Evolutionary conservation across 2,797 vertebrate genomes (phyloP).

Genomic region (Syngnathus acus): DNA sequence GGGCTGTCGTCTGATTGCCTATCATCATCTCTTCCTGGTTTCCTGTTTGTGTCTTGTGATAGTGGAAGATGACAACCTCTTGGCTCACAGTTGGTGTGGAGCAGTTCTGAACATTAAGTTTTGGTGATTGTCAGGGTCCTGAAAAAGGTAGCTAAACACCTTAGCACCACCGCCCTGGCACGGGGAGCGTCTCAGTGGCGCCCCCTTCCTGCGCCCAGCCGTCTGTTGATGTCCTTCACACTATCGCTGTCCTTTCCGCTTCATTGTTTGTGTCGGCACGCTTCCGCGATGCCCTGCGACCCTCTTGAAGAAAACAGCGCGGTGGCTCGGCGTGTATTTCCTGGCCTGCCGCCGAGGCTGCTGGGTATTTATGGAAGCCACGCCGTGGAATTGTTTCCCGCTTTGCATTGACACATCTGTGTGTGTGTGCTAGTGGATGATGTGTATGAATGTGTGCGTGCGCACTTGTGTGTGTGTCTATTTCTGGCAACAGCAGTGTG

Average conservation of each 20-base stretch:
- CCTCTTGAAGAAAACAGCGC: slow-evolving; percentile 62
- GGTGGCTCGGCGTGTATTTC: slow-evolving; percentile 29
- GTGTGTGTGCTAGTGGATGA: slow-evolving; percentile 12
- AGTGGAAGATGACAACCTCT: background rate
- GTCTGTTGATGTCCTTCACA: slow-evolving; percentile 33
- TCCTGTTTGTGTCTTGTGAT: slow-evolving; percentile 29
- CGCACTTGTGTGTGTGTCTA: slow-evolving; percentile 19
- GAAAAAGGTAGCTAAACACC: too few species aligned
- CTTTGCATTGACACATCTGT: slow-evolving; percentile 18
- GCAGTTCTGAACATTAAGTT: too few species aligned
- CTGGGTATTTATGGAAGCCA: slow-evolving; percentile 64
- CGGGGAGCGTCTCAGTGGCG: slow-evolving; percentile 4
- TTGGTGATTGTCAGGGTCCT: too few species aligned
- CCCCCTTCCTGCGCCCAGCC: slow-evolving; percentile 22
- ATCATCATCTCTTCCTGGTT: slow-evolving; percentile 38
- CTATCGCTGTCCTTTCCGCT: slow-evolving; percentile 49
- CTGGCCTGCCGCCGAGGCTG: slow-evolving; percentile 47
- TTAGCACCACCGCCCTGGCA: background rate
- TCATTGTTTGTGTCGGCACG: slow-evolving; percentile 53
- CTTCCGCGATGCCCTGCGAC: slow-evolving; percentile 56
- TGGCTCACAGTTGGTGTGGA: background rate
- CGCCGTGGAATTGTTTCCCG: slow-evolving; percentile 65
- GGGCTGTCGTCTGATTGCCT: slow-evolving; percentile 33
- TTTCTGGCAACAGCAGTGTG: slow-evolving; percentile 26
- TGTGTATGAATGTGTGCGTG: slow-evolving; percentile 10